Base-by-base conservation (phyloP, 2,888 invertebrate species). In the Copidosoma aretas region DNA sequence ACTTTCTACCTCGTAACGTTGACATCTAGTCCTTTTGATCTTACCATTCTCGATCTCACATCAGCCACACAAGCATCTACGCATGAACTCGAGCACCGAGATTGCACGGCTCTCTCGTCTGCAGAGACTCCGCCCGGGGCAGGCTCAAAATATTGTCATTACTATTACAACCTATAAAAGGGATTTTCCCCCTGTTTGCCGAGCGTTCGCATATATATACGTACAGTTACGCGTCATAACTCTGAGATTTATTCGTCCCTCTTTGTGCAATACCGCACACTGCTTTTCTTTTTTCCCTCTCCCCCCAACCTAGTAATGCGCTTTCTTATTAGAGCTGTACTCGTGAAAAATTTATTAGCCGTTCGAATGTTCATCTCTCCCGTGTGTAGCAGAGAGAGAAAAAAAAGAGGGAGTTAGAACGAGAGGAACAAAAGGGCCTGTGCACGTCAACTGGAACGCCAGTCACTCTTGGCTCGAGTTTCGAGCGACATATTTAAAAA, bases 301-400 rank as follows among this genome's bases (percentile, higher is more conserved):
- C 60, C 39, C 39, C 0, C 51, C 32, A 8, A 21, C 53, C 24
- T 62, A 22, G 68, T 59, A 68, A 65, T 66, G 66, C 66, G 62
- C 62, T 52, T 54, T 67, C 67, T 64, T 68, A 71, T 68, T 67
- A 60, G 46, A 71, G 59, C 60, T 71, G 65, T 65, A 68, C 65
- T 66, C 71, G 65, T 65, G 65, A 71, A 68, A 65, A 68, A 68
- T 71, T 62, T 68, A 71, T 59, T 65, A 65, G 32, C 32, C 32
- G 8, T 32, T 32, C 32, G 32, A 8, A 32, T 32, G 32, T 32
- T 32, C 32, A 32, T 32, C 32, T 32, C n/a, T 32, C 32, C 32
- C 32, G 32, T n/a, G 0, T 24, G 60, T 52, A 67, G 62, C 52
- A 32, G 61, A 53, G 61, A 43, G 63, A 17, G 51, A 32, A 24